Evolutionary conservation across 1,140 invertebrate species (phyloP).

Genomic region (Probaryconus sp.): DNA sequence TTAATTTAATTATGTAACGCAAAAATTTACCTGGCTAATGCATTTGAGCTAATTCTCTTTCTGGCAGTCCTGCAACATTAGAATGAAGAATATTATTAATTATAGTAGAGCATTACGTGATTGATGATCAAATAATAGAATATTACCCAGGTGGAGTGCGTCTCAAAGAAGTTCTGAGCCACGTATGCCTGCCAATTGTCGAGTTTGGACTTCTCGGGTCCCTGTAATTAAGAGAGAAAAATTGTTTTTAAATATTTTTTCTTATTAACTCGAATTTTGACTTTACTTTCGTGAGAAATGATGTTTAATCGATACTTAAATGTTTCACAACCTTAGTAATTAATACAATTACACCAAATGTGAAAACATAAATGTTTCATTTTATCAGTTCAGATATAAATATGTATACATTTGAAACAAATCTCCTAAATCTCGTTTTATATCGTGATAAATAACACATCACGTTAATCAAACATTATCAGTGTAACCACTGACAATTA

Average conservation of each 20-base stretch:
- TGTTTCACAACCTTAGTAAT: too few relatives aligned
- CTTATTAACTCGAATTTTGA: too few relatives aligned
- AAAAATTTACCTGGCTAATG: slow-evolving; percentile 87
- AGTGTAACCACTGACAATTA: too few relatives aligned
- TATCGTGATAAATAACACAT: too few relatives aligned
- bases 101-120: slow-evolving; percentile 1
- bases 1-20: slow-evolving; percentile 3
- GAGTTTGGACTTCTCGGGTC: slow-evolving; percentile 73
- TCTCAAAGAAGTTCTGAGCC: slow-evolving; percentile 86
- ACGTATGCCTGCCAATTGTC: slow-evolving; percentile 84
- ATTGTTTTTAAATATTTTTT: too few relatives aligned
- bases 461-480: too few relatives aligned
- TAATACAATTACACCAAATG: too few relatives aligned
- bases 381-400: too few relatives aligned
- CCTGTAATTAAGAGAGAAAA: slow-evolving; percentile 56
- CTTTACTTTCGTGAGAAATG: background rate
- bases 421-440: too few relatives aligned
- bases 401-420: too few relatives aligned
- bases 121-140: background rate
- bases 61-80: slow-evolving; percentile 84
- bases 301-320: too few relatives aligned
- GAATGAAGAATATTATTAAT: slow-evolving; percentile 21
- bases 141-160: slow-evolving; percentile 85
- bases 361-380: too few relatives aligned
- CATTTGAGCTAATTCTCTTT: slow-evolving; percentile 88